Percentiles rank a stretch among this genome's conserved stretches.
Conservation (phyloP, 2,888 invertebrate genomes). For the Pandemis heparana region DNA sequence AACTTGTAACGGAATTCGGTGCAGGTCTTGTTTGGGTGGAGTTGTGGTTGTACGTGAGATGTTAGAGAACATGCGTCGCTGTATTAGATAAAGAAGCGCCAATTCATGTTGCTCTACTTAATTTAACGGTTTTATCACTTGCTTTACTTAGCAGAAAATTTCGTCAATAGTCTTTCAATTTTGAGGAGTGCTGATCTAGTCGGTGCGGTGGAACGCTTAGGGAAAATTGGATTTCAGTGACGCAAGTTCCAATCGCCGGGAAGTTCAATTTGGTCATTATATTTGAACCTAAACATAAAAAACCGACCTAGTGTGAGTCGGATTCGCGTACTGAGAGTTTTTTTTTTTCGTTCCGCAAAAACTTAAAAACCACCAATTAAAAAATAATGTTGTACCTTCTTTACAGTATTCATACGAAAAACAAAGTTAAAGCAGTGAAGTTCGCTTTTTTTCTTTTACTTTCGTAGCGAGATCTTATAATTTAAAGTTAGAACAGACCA, state of each 20-base stretch:
- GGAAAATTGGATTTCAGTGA: neutral
- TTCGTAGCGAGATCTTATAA: too few relatives aligned
- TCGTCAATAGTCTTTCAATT: neutral
- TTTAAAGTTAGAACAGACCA: too few relatives aligned
- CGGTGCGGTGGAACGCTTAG: neutral
- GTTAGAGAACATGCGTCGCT: neutral
- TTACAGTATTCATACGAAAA: too few relatives aligned
- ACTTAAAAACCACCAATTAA: too few relatives aligned
- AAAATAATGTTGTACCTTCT: too few relatives aligned
- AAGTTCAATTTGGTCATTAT: neutral
- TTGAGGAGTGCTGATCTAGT: neutral
- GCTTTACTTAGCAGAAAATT: neutral
- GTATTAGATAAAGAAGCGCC: conserved; percentile 17
- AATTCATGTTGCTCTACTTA: conserved; percentile 14
- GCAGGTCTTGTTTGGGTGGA: neutral
- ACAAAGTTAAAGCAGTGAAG: too few relatives aligned
- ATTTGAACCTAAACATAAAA: neutral
- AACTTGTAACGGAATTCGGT: conserved; percentile 21
- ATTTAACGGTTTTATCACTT: conserved; percentile 1
- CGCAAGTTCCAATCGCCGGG: neutral
- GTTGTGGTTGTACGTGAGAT: neutral
- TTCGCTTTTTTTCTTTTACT: too few relatives aligned
- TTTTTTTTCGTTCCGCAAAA: too few relatives aligned
- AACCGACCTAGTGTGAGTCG: neutral
- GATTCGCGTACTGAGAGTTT: too few relatives aligned